phyloP scores from a whole-genome alignment of 2,797 vertebrate genomes.

The Catostomus latipinnis region DNA sequence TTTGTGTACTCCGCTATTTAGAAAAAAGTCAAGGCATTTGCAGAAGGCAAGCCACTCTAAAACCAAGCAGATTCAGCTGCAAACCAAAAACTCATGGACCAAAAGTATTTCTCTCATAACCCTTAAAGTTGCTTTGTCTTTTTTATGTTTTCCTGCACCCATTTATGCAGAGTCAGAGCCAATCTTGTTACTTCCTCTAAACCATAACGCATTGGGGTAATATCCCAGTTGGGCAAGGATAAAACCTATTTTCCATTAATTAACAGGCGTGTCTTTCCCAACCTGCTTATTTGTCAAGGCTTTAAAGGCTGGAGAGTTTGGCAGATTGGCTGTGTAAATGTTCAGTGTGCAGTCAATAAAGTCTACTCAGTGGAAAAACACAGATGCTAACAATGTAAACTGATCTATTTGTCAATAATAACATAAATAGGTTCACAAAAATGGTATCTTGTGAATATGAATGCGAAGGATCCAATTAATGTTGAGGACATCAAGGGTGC shows the following conservation, averaged over 20 bases:
- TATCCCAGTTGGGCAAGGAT: neutral
- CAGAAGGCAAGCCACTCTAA: neutral
- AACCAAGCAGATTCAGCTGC: neutral
- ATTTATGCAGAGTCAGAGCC: constrained; percentile 3
- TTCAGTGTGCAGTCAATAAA: constrained; percentile 40
- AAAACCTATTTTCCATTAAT: constrained; percentile 13
- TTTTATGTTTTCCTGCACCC: neutral
- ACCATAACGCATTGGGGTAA: neutral
- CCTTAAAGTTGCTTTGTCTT: neutral
- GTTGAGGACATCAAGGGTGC: neutral
- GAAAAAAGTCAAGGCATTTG: too few species aligned
- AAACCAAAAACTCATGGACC: neutral
- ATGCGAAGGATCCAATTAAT: neutral
- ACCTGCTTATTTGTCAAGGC: constrained; percentile 21
- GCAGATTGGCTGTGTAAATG: constrained; percentile 40
- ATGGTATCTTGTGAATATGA: too few species aligned
- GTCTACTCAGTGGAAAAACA: constrained; percentile 20
- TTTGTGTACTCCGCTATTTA: too few species aligned
- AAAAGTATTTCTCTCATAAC: neutral
- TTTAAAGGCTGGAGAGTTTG: constrained; percentile 45
- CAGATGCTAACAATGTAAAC: constrained; percentile 1
- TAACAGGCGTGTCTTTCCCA: neutral
- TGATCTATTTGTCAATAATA: constrained; percentile 29
- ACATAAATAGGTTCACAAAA: too few species aligned
- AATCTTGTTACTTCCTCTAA: constrained; percentile 7